These are phyloP conservation scores for Bacillus rossius DNA, from an alignment of 1,140 invertebrate genomes.

Conservation along the genomic window DNA sequence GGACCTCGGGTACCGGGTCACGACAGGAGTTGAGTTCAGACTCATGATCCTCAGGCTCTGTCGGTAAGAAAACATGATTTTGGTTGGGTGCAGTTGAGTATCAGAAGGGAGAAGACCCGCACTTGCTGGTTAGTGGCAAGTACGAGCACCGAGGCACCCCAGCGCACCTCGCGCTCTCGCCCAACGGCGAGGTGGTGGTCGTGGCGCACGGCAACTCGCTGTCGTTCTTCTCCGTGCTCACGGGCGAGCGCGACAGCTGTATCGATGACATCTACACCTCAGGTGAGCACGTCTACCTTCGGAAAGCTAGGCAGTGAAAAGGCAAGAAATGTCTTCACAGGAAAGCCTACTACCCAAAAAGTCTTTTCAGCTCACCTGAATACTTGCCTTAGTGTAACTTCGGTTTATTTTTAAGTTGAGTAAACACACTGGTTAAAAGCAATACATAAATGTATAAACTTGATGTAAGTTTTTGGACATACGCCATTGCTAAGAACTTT, in stretches of 20 bases:
- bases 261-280: constrained; percentile 54
- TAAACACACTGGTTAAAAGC: neutral
- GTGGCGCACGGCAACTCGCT: constrained; percentile 58
- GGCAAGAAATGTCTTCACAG: too few species aligned
- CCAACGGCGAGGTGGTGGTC: constrained; percentile 67
- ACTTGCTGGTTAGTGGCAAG: constrained; percentile 55
- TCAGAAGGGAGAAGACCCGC: constrained; percentile 68
- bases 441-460: too few species aligned
- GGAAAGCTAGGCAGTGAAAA: too few species aligned
- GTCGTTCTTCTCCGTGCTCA: constrained; percentile 63
- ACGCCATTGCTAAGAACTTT: too few species aligned
- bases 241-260: constrained; percentile 54
- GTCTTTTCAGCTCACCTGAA: too few species aligned
- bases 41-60: too few species aligned
- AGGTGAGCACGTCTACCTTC: constrained; percentile 43
- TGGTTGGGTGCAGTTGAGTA: constrained; percentile 77
- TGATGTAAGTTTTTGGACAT: too few species aligned
- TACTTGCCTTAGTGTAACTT: too few species aligned
- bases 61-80: too few species aligned
- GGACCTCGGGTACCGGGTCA: too few species aligned
- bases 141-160: constrained; percentile 46
- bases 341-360: too few species aligned
- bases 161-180: constrained; percentile 58
- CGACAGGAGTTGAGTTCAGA: too few species aligned
- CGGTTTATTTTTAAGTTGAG: neutral